Evolutionary conservation across 2,888 invertebrate species (phyloP).

Genomic region (Polymixis flavicincta): DNA sequence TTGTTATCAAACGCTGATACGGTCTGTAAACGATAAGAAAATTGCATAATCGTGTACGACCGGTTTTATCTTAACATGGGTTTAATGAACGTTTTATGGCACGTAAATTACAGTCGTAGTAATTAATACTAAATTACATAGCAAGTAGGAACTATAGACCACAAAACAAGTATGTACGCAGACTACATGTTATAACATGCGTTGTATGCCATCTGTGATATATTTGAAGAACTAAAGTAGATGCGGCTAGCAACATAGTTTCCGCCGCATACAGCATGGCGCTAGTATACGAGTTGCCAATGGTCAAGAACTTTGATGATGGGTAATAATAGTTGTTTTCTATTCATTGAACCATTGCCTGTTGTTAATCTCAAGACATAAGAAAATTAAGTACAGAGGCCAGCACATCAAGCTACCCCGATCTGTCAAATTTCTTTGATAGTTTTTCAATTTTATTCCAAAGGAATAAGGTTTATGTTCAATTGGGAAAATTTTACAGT

Average conservation of each 20-base stretch:
- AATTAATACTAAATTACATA: conserved; percentile 22
- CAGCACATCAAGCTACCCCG: no score
- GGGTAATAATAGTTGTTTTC: background rate
- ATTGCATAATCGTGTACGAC: conserved; percentile 37
- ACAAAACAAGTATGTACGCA: background rate
- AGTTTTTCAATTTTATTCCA: no score
- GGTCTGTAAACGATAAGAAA: conserved; percentile 27
- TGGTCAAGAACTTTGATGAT: background rate
- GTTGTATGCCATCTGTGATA: conserved; percentile 42
- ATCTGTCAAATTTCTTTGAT: no score
- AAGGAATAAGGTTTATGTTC: no score
- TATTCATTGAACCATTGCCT: background rate
- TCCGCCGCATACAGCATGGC: background rate
- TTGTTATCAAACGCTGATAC: conserved; percentile 35
- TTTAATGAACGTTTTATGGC: conserved; percentile 41
- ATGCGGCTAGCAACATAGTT: background rate
- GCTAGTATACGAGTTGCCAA: conserved; percentile 25
- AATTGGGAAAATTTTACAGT: no score
- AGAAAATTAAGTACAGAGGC: no score
- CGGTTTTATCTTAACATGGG: conserved; percentile 31
- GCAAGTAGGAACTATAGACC: background rate
- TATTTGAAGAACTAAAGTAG: conserved; percentile 28
- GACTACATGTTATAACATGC: background rate
- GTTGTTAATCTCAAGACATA: background rate
- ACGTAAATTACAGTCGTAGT: conserved; percentile 16